Conservation (phyloP, 2,797 vertebrate species). For the Malacoraja senta region DNA sequence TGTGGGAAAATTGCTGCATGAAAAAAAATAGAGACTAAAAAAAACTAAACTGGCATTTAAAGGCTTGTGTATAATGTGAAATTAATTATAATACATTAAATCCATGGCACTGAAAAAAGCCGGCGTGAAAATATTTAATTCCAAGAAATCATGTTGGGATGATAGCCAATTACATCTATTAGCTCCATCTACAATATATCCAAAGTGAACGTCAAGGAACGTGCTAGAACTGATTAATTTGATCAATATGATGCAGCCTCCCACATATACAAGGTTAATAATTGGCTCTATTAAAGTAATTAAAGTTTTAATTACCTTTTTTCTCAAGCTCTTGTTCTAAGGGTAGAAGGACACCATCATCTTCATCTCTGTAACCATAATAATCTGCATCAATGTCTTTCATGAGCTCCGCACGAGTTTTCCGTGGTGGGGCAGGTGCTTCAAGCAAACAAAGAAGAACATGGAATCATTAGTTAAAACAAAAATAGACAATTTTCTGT, state of each 20-base stretch:
- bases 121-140: neutral
- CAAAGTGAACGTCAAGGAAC: neutral
- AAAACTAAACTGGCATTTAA: neutral
- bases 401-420: constrained; percentile 89
- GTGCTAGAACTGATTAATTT: neutral
- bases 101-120: neutral
- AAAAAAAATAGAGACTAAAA: neutral
- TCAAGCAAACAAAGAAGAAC: constrained; percentile 36
- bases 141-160: neutral
- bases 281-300: too few species aligned
- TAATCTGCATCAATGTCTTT: constrained; percentile 91
- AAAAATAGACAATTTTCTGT: too few species aligned
- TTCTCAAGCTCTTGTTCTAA: constrained; percentile 82
- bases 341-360: constrained; percentile 82
- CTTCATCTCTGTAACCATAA: constrained; percentile 91
- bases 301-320: constrained; percentile 58
- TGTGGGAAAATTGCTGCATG: neutral
- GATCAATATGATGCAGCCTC: neutral
- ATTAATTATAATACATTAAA: neutral
- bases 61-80: neutral
- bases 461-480: neutral
- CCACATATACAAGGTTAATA: neutral
- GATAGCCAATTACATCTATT: neutral
- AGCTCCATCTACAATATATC: neutral
- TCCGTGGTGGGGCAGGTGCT: constrained; percentile 82